Evolutionary conservation across 2,797 vertebrate species (phyloP).

Genomic region (Malacoctenus gilli): DNA sequence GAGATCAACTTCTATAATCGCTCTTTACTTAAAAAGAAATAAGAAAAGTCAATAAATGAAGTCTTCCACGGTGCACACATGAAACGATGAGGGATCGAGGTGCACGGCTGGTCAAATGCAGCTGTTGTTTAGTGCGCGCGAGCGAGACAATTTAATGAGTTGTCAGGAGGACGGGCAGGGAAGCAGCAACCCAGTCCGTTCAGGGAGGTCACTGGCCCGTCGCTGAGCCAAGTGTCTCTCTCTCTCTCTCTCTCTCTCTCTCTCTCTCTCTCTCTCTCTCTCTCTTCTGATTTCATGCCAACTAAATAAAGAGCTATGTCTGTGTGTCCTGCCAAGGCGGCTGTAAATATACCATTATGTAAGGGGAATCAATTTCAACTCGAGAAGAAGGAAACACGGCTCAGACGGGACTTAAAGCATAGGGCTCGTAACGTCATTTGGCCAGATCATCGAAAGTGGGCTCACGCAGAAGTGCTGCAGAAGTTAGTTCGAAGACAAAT

Average conservation of each 20-base stretch:
- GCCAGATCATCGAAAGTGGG: constrained; percentile 29
- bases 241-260: no score
- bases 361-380: constrained; percentile 71
- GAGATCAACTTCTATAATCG: no score
- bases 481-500: no score
- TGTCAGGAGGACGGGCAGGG: constrained; percentile 35
- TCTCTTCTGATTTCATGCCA: constrained; percentile 70
- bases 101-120: constrained; percentile 8
- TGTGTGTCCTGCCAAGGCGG: constrained; percentile 68
- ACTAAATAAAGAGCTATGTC: constrained; percentile 70
- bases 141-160: constrained; percentile 42
- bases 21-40: no score
- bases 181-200: constrained; percentile 52
- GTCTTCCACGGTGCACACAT: no score
- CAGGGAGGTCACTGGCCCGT: constrained; percentile 61
- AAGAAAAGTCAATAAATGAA: no score
- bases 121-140: constrained; percentile 26
- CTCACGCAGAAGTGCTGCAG: constrained; percentile 4
- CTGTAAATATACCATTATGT: constrained; percentile 76
- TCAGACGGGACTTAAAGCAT: constrained; percentile 37
- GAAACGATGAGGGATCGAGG: neutral
- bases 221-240: constrained; percentile 59
- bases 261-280: no score
- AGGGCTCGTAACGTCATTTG: constrained; percentile 34
- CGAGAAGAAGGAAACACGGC: constrained; percentile 53